Percentiles rank a stretch among this genome's conserved stretches.
Evolutionary conservation across 2,797 vertebrate species (phyloP).

Genomic region (Pseudochirops corinnae): DNA sequence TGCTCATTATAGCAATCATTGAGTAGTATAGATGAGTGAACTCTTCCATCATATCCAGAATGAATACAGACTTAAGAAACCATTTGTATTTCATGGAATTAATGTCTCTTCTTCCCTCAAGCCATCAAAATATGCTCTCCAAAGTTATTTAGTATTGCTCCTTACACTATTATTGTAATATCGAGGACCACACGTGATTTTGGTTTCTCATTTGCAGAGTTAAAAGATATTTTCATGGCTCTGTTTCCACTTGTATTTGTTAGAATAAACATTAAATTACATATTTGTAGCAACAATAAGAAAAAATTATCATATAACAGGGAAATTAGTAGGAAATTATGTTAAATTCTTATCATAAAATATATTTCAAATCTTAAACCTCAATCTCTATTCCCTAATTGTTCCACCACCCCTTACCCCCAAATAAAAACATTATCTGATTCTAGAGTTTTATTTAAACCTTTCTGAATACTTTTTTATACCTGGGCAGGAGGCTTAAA

Average conservation of each 20-base stretch:
- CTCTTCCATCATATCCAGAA: constrained; percentile 74
- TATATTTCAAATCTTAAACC: background rate
- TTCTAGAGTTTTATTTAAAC: constrained; percentile 27
- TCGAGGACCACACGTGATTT: background rate
- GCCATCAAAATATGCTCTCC: background rate
- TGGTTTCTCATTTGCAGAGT: constrained; percentile 4
- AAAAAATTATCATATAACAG: background rate
- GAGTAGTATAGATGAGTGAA: constrained; percentile 73
- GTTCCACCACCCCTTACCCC: background rate
- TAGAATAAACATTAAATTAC: constrained; percentile 18
- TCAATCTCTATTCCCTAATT: background rate
- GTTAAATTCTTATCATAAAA: background rate
- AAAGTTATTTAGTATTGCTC: background rate
- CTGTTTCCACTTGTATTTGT: constrained; percentile 31
- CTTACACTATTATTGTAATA: background rate
- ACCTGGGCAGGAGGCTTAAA: background rate
- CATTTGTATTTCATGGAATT: constrained; percentile 50
- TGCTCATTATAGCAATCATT: constrained; percentile 75
- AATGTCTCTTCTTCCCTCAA: background rate
- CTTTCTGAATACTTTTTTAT: background rate
- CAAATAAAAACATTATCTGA: background rate
- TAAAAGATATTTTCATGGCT: constrained; percentile 71
- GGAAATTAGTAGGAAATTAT: background rate
- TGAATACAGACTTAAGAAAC: constrained; percentile 61
- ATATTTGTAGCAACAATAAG: constrained; percentile 4